Base-by-base conservation (phyloP, 2,888 invertebrate genomes). In the Lissonota sp. region DNA sequence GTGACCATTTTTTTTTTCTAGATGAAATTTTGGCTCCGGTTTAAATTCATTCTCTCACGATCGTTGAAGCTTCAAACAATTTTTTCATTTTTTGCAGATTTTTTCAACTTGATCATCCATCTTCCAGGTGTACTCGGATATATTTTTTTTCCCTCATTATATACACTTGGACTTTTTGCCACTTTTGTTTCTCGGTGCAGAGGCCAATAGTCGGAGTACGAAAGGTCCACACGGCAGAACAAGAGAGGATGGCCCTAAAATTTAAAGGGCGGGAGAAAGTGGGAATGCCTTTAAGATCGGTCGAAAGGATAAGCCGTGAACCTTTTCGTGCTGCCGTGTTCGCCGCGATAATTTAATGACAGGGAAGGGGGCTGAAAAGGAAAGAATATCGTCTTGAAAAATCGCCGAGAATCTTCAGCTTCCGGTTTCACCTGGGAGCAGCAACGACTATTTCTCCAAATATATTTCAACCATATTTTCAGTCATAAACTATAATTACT, bases 321-420 rank as follows among this genome's bases (percentile, higher is more conserved):
- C 60, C 80, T 53, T 26, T 66, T 67, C 70, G 51, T 39, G 69
- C 75, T 70, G 62, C 76, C 44, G 74, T 79, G 69, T 79, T 60
- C 62, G 14, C 66, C 62, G 66, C 72, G 76, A 80, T 80, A 80
- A 76, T 76, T 76, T 76, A 80, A 80, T 80, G 69, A 76, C 72
- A 57, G 72, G 67, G 49, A n/a, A 16, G 53, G 53, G 53, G 14
- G 10, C 44, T 10, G 14, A 26, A 26, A 26, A 16, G 16, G 53
- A 62, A 72, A 72, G 75, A 80, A 75, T n/a, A n/a, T 51, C 53
- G 44, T 74, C 58, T 75, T 46, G 60, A 55, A 66, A 66, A 75
- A 62, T 80, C 60, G 70, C 79, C 79, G 75, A 66, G 66, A 55
- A 70, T 51, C 39, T 53, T 55, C 7, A 49, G 74, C 74, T 80